Conservation (phyloP, 2,888 invertebrate species). For the Acanthosepion esculentum region DNA sequence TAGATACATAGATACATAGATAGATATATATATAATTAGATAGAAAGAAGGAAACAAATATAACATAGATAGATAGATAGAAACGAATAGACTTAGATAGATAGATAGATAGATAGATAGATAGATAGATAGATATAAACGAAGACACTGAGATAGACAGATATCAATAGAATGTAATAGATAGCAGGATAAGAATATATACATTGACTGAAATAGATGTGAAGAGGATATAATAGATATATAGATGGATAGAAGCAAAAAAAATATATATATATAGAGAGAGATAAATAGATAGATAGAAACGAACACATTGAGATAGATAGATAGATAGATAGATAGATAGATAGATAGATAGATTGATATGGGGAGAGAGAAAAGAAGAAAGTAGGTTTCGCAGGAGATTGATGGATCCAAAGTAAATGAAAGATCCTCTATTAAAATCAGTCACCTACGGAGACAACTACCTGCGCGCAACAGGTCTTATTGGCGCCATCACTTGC, state of each 20-base stretch:
- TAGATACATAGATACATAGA: neutral
- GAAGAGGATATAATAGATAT: too few species aligned
- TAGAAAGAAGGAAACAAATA: too few species aligned
- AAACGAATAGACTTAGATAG: neutral
- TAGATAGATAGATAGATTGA: neutral
- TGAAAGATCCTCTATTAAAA: neutral
- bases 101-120: neutral
- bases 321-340: neutral
- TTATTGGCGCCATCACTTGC: constrained; percentile 17
- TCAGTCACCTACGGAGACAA: neutral
- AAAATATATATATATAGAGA: too few species aligned
- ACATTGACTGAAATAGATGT: too few species aligned
- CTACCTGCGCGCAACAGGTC: neutral
- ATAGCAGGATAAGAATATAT: too few species aligned
- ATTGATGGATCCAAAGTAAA: neutral
- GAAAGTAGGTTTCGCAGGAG: neutral
- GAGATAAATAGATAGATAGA: too few species aligned
- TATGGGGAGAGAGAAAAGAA: neutral
- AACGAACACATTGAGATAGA: too few species aligned
- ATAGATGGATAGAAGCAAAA: too few species aligned
- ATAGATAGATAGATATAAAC: neutral
- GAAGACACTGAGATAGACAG: neutral
- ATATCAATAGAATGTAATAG: neutral
- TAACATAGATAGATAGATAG: too few species aligned
- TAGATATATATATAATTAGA: neutral